These are phyloP conservation scores for Antrozous pallidus DNA, from an alignment of 2,797 vertebrate genomes.

Conservation along the genomic window DNA sequence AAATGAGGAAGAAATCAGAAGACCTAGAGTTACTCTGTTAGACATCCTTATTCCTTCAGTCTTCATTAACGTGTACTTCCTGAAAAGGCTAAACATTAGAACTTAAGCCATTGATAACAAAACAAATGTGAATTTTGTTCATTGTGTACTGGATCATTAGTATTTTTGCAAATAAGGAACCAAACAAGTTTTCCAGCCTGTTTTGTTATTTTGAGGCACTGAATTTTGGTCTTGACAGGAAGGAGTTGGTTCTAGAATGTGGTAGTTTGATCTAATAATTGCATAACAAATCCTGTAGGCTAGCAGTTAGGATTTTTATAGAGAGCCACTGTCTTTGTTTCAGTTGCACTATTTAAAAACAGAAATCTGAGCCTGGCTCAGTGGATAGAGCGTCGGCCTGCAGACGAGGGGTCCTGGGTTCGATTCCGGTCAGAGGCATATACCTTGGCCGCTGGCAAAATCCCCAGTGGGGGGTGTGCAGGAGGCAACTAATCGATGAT, in stretches of 20 bases:
- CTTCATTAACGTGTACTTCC: background rate
- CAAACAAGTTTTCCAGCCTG: background rate
- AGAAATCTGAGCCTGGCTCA: background rate
- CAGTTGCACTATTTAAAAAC: background rate
- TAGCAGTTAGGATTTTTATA: background rate
- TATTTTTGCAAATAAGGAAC: conserved; percentile 19
- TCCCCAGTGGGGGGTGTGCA: too few species aligned
- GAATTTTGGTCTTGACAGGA: background rate
- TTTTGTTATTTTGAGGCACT: background rate
- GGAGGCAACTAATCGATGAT: too few species aligned
- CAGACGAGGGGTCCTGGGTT: too few species aligned
- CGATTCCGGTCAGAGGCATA: too few species aligned
- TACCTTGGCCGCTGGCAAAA: too few species aligned
- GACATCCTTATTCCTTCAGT: background rate
- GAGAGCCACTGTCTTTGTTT: background rate
- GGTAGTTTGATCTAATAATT: background rate
- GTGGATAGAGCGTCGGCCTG: too few species aligned
- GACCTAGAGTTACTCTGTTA: background rate
- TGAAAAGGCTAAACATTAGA: background rate
- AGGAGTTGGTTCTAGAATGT: background rate
- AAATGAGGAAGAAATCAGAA: conserved; percentile 6
- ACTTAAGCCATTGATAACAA: background rate
- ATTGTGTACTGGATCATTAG: background rate
- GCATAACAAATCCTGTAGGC: background rate
- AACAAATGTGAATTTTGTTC: conserved; percentile 19